Evolutionary conservation across 2,113 vertebrate species (phyloP).

Genomic region (Eidolon helvum): DNA sequence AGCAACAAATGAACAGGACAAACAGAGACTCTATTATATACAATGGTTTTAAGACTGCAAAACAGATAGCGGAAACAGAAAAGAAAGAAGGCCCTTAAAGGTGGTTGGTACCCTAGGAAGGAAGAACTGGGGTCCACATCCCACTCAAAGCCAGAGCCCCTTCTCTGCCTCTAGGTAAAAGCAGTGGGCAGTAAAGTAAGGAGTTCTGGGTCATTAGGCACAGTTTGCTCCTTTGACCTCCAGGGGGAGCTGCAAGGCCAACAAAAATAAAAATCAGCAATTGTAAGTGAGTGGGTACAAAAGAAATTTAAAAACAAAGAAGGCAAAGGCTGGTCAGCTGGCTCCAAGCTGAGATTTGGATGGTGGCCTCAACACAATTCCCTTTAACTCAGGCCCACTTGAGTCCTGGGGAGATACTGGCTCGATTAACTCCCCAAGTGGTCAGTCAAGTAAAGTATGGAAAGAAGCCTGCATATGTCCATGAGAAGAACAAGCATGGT

Average conservation of each 20-base stretch:
- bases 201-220: neutral
- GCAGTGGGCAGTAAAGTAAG: rapidly evolving
- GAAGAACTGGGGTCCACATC: neutral
- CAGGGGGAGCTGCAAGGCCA: constrained; percentile 52
- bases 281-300: neutral
- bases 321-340: neutral
- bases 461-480: neutral
- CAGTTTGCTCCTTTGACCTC: constrained; percentile 38
- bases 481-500: neutral
- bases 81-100: neutral
- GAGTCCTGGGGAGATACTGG: constrained; percentile 37
- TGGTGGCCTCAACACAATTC: neutral
- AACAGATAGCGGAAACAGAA: neutral
- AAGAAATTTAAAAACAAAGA: neutral
- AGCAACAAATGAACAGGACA: too few species aligned
- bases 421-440: neutral
- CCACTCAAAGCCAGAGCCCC: neutral
- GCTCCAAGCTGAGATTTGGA: neutral
- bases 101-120: neutral
- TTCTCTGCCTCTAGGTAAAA: neutral
- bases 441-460: neutral
- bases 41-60: constrained; percentile 51
- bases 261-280: neutral
- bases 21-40: too few species aligned
- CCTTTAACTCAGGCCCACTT: neutral